Evolutionary conservation across 2,888 invertebrate species (phyloP).

Genomic region (Drosophila meridionalis): DNA sequence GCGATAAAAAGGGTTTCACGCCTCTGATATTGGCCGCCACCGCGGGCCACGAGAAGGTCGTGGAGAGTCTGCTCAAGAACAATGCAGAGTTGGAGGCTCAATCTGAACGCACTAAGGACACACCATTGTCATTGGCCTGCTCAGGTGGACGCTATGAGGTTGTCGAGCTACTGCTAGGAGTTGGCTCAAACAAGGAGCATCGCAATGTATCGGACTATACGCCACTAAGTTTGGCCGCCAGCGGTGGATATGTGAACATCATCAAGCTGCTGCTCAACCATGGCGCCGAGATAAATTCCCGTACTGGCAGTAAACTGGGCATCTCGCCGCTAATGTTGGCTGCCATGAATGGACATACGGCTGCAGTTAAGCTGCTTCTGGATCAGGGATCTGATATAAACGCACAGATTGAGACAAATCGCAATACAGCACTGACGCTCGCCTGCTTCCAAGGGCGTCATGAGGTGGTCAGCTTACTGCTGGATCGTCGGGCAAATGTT

Average conservation of each 20-base stretch:
- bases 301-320: slow-evolving; percentile 98
- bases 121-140: slow-evolving; percentile 98
- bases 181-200: slow-evolving; percentile 98
- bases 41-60: slow-evolving; percentile 95
- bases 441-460: slow-evolving; percentile 99
- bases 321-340: slow-evolving; percentile 99
- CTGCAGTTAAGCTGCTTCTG: slow-evolving; percentile 96
- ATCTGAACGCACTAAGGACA: slow-evolving; percentile 99
- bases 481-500: slow-evolving; percentile 98
- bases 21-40: slow-evolving; percentile 98
- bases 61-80: slow-evolving; percentile 96
- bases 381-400: slow-evolving; percentile 99
- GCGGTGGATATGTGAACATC: slow-evolving; percentile 99
- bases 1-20: slow-evolving; percentile 99
- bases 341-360: slow-evolving; percentile 99
- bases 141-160: slow-evolving; percentile 98
- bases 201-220: slow-evolving; percentile 99
- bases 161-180: slow-evolving; percentile 94
- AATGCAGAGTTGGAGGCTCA: slow-evolving; percentile 99
- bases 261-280: slow-evolving; percentile 96
- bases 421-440: slow-evolving; percentile 98
- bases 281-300: slow-evolving; percentile 99
- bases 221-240: slow-evolving; percentile 98
- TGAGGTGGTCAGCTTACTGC: slow-evolving; percentile 97
- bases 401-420: slow-evolving; percentile 99